Base-by-base conservation (phyloP, 2,797 vertebrate species). In the Tolypeutes matacus region DNA sequence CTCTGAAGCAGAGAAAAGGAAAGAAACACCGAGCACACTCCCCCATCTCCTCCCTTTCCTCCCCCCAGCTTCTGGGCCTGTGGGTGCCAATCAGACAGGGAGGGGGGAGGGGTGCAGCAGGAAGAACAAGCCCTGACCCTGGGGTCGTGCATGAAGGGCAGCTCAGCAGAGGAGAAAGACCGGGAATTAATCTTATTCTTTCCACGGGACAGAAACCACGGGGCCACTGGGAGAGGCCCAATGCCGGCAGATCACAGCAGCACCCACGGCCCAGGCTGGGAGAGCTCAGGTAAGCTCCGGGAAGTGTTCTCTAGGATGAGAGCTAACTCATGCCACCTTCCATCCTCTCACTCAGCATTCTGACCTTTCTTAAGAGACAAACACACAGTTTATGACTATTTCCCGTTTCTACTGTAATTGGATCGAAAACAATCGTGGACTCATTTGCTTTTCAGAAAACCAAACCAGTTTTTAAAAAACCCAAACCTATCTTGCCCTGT, bases 261-360 rank as follows among this genome's bases (percentile, higher is more conserved):
- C 25, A 14, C 31, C 60, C 10, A 8, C 6, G 27, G 36, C 36
- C n/a, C 80, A 21, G 49, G 18, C 5, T 2, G 7, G 29, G n/a
- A 36, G 25, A 0, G 23, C n/a, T 46, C 27, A 4, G 1, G 12
- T 3, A 13, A 34, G 31, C 23, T 9, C 17, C 18, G 4, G 2
- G 2, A 64, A 29, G 67, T 4, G 17, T 29, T 21, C 72, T 60
- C n/a, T 27, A 21, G 4, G 18, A 82, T 2, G 9, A 76, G 60
- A 56, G 34, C 12, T 25, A 17, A 58, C 34, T n/a, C 5, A 13
- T 34, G 84, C 42, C 21, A 20, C 29, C 10, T 27, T 46, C 75
- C 64, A 67, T 10, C 56, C 18, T 56, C 56, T 56, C 15, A 56
- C 67, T 60, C 23, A 36, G 34, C 36, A 76, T 11, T 12, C 31